Percentiles rank a stretch among this genome's conserved stretches.
phyloP scores from a whole-genome alignment of 2,113 vertebrate species.

The Chamaea fasciata region DNA sequence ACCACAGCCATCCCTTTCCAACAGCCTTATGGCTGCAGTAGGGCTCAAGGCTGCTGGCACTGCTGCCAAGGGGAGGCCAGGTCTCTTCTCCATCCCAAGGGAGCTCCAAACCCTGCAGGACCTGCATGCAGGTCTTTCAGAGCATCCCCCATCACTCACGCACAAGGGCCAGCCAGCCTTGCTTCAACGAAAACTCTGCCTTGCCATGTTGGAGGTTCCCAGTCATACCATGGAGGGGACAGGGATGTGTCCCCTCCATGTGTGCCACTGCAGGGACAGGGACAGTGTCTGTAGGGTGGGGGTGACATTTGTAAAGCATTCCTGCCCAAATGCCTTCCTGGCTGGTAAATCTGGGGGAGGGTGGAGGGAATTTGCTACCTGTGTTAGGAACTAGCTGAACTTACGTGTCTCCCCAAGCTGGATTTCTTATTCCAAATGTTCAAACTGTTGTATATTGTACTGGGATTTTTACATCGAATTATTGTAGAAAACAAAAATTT shows the following conservation, averaged over 20 bases:
- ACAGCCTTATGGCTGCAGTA: not conserved
- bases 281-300: not conserved
- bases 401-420: not conserved
- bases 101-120: not conserved
- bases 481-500: constrained; percentile 59
- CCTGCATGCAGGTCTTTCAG: not conserved
- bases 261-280: not conserved
- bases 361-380: constrained; percentile 12
- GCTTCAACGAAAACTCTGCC: not conserved
- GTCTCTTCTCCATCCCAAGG: not conserved
- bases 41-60: not conserved
- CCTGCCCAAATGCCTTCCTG: constrained; percentile 18
- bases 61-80: not conserved
- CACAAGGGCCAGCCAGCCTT: not conserved
- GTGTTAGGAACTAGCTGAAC: constrained; percentile 50
- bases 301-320: not conserved
- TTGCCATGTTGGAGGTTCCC: not conserved
- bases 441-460: constrained; percentile 56
- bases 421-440: constrained; percentile 53
- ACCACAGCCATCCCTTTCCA: not conserved
- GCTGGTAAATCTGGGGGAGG: not conserved
- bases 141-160: not conserved
- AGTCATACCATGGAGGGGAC: not conserved
- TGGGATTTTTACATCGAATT: constrained; percentile 66
- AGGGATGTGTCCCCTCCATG: not conserved